Evolutionary conservation across 2,797 vertebrate species (phyloP).

Genomic region (Cichlasoma orientale): DNA sequence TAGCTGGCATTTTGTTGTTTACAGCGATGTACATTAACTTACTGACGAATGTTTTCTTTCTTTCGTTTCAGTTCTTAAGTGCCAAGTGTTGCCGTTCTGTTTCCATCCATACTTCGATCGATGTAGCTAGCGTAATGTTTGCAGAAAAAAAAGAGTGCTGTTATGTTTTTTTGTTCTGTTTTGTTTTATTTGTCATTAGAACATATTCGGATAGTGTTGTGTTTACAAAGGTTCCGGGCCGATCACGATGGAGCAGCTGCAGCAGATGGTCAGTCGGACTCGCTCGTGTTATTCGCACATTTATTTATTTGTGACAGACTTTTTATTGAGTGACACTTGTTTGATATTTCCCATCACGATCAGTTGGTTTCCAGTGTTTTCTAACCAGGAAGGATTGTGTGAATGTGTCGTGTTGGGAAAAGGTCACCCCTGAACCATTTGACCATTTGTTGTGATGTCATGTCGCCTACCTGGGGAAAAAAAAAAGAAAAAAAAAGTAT

Average conservation of each 20-base stretch:
- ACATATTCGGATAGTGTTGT: conserved; percentile 62
- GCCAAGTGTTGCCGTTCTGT: conserved; percentile 74
- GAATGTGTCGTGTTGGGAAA: conserved; percentile 56
- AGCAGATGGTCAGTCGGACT: conserved; percentile 49
- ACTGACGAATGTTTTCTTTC: conserved; percentile 75
- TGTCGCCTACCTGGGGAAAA: conserved; percentile 58
- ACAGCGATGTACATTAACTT: conserved; percentile 75
- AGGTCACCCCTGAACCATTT: conserved; percentile 55
- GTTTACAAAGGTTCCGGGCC: conserved; percentile 66
- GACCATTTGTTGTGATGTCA: conserved; percentile 69
- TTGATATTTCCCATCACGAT: conserved; percentile 62
- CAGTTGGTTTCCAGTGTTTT: conserved; percentile 57
- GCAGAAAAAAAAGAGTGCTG: conserved; percentile 47
- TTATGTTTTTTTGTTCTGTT: conserved; percentile 32
- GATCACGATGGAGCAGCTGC: conserved; percentile 44
- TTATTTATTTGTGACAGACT: conserved; percentile 61
- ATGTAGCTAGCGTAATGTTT: conserved; percentile 70
- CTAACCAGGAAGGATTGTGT: conserved; percentile 7
- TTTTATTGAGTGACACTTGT: conserved; percentile 56
- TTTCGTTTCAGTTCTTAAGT: conserved; percentile 71
- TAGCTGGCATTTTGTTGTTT: conserved; percentile 69
- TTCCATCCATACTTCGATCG: conserved; percentile 64
- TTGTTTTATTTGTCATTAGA: conserved; percentile 53
- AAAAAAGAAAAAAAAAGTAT: conserved; percentile 53
- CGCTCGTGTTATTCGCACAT: conserved; percentile 53